These are phyloP conservation scores for Actinemys pallida DNA, from an alignment of 2,113 vertebrate genomes.

Conservation along the genomic window DNA sequence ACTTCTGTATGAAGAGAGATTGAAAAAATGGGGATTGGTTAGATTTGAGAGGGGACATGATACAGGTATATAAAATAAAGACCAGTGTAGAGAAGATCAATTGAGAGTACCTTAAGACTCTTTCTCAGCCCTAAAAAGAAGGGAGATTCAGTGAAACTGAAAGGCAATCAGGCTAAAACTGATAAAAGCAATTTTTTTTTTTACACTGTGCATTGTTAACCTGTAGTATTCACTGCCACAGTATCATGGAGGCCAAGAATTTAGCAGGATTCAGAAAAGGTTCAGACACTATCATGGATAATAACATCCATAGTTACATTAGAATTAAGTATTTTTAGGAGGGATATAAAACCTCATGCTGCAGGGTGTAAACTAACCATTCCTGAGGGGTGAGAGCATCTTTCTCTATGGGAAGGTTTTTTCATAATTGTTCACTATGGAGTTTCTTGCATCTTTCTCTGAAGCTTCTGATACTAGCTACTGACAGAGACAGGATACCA, in stretches of 20 bases:
- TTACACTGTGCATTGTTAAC: not conserved
- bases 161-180: constrained; percentile 27
- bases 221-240: constrained; percentile 10
- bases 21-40: not conserved
- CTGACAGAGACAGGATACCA: not conserved
- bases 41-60: not conserved
- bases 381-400: not conserved
- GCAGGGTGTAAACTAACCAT: constrained; percentile 30
- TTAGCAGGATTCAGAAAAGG: constrained; percentile 38
- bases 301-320: constrained; percentile 18
- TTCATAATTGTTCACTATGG: not conserved
- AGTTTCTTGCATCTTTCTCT: not conserved
- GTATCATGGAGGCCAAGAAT: not conserved
- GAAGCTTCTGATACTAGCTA: not conserved
- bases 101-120: constrained; percentile 27
- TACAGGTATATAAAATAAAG: not conserved
- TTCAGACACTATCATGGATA: constrained; percentile 20
- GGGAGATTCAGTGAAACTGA: not conserved
- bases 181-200: not conserved
- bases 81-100: constrained; percentile 11
- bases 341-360: not conserved
- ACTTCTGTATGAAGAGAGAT: not conserved
- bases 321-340: constrained; percentile 26
- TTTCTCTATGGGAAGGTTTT: not conserved
- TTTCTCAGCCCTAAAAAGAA: not conserved